Percentiles rank a stretch among this genome's conserved stretches.
phyloP scores from a whole-genome alignment of 2,113 vertebrate species.

The Desmodus rotundus region DNA sequence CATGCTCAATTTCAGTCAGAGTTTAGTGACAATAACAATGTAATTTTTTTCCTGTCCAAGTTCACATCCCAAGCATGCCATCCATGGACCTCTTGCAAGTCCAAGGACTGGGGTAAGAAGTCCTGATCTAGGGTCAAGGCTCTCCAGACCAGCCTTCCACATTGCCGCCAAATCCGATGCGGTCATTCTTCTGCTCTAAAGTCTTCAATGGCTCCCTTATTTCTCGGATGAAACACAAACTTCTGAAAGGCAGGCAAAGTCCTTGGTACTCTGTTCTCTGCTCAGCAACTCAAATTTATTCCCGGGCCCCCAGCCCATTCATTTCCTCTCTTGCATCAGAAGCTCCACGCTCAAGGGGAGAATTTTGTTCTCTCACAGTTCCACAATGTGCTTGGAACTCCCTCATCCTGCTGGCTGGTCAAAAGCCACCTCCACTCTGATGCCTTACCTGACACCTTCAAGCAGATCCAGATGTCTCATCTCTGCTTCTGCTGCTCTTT shows the following conservation, averaged over 20 bases:
- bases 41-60: not conserved
- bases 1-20: not conserved
- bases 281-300: not conserved
- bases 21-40: not conserved
- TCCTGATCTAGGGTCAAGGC: not conserved
- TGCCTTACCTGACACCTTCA: not conserved
- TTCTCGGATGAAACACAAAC: not conserved
- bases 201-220: not conserved
- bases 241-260: not conserved
- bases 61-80: not conserved
- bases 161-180: not conserved
- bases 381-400: not conserved
- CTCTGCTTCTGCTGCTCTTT: not conserved
- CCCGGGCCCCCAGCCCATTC: too few species aligned
- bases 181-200: not conserved
- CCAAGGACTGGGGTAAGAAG: not conserved
- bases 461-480: not conserved
- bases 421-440: not conserved
- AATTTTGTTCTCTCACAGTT: not conserved
- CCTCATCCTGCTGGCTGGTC: not conserved
- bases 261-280: not conserved
- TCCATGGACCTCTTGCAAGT: not conserved
- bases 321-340: not conserved
- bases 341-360: not conserved
- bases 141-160: not conserved